Conservation (phyloP, 2,888 invertebrate species). For the Melanophora roralis region DNA sequence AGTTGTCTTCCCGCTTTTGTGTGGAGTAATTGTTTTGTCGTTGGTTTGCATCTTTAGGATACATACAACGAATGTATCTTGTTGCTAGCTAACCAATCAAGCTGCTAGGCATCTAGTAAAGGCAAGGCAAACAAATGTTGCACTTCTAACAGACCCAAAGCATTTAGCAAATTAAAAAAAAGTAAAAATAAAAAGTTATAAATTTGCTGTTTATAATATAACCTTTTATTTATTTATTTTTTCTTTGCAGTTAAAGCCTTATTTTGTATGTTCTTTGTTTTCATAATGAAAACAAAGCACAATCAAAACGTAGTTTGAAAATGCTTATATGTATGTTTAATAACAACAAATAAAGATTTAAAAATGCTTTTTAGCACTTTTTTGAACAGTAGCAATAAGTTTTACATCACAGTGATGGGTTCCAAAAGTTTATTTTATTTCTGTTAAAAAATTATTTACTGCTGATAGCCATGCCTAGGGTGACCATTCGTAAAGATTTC, state of each 20-base stretch:
- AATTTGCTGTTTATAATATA: too few species aligned
- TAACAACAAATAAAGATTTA: too few species aligned
- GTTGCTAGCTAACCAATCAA: slow-evolving; percentile 31
- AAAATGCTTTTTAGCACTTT: background rate
- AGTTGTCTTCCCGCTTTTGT: slow-evolving; percentile 72
- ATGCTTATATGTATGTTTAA: too few species aligned
- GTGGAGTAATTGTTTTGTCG: slow-evolving; percentile 20
- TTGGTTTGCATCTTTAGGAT: background rate
- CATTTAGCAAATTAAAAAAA: slow-evolving; percentile 7
- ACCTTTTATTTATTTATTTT: too few species aligned
- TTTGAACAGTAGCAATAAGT: background rate
- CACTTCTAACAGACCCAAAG: slow-evolving; percentile 41
- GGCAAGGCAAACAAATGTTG: slow-evolving; percentile 41
- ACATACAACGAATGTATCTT: slow-evolving; percentile 16
- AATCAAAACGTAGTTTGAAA: too few species aligned
- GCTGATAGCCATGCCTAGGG: too few species aligned
- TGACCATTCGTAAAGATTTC: too few species aligned
- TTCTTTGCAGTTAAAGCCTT: too few species aligned
- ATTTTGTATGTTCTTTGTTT: too few species aligned
- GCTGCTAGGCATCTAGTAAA: background rate
- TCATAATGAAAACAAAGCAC: too few species aligned
- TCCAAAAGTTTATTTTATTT: background rate
- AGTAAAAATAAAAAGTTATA: background rate
- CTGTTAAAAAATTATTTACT: too few species aligned
- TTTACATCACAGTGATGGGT: background rate